Evolutionary conservation across 2,888 invertebrate species (phyloP).

Genomic region (Acanthoscelides obtectus): DNA sequence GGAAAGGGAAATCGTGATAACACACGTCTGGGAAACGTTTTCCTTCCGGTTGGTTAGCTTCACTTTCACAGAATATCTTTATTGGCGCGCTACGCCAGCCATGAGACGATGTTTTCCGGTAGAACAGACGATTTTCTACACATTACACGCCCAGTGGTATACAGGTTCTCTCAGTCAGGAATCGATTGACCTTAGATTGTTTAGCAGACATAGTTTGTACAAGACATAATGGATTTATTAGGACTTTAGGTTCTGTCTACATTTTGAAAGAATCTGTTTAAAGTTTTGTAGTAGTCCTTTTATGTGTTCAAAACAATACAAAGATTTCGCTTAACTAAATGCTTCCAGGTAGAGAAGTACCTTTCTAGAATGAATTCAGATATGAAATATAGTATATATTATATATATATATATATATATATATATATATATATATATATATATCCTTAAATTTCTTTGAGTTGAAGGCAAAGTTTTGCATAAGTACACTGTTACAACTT

Average conservation of each 20-base stretch:
- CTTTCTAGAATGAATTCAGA: no score
- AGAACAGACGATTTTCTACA: conserved; percentile 23
- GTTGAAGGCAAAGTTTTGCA: no score
- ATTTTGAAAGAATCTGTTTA: no score
- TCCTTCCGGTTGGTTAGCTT: conserved; percentile 11
- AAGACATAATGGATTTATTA: not conserved
- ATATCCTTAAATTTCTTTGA: no score
- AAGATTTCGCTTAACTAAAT: no score
- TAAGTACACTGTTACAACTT: no score
- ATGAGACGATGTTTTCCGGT: conserved; percentile 29
- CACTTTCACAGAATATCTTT: conserved; percentile 19
- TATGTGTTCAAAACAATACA: no score
- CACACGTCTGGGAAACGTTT: not conserved
- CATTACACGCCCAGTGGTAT: conserved; percentile 22
- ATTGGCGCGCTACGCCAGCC: conserved; percentile 23
- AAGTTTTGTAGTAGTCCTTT: no score
- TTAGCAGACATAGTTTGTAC: conserved; percentile 1
- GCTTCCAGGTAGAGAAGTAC: no score
- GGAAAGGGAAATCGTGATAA: not conserved
- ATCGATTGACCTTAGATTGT: conserved; percentile 3
- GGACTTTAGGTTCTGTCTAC: not conserved
- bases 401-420: no score
- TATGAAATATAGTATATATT: no score
- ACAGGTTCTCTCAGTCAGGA: conserved; percentile 11
- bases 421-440: no score